These are phyloP conservation scores for Anhinga rufa DNA, from an alignment of 2,113 vertebrate genomes.

Conservation along the genomic window DNA sequence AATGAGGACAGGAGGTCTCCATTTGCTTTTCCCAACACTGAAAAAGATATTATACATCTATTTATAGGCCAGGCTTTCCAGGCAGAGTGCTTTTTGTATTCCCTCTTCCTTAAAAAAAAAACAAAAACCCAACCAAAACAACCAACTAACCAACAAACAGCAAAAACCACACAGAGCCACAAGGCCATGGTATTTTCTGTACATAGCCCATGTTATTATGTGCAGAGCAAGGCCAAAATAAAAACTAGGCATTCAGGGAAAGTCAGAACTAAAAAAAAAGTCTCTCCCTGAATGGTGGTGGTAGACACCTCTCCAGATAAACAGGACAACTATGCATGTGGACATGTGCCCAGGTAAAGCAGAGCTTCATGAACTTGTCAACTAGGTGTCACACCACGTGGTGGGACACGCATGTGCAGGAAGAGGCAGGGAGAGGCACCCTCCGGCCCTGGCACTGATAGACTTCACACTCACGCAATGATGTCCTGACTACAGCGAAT, in stretches of 20 bases:
- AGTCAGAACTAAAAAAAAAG: neutral
- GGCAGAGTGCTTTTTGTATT: neutral
- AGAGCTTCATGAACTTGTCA: neutral
- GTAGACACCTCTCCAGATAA: neutral
- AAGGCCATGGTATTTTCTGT: neutral
- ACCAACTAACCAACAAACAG: neutral
- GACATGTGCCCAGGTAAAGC: neutral
- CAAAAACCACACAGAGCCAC: neutral
- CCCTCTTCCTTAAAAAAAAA: neutral
- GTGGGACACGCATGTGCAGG: accelerated
- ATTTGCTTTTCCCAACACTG: neutral
- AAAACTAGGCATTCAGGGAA: neutral
- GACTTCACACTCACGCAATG: neutral
- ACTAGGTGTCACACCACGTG: accelerated
- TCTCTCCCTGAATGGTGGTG: neutral
- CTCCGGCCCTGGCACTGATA: neutral
- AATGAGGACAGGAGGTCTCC: neutral
- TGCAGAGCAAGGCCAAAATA: neutral
- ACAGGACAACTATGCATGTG: neutral
- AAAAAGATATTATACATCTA: neutral
- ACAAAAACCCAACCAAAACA: no score
- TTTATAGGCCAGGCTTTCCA: neutral
- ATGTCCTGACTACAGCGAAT: neutral
- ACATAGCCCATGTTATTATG: neutral
- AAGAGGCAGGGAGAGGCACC: neutral